Evolutionary conservation across 1,140 invertebrate genomes (phyloP).

Genomic region (Bombus difficillimus): DNA sequence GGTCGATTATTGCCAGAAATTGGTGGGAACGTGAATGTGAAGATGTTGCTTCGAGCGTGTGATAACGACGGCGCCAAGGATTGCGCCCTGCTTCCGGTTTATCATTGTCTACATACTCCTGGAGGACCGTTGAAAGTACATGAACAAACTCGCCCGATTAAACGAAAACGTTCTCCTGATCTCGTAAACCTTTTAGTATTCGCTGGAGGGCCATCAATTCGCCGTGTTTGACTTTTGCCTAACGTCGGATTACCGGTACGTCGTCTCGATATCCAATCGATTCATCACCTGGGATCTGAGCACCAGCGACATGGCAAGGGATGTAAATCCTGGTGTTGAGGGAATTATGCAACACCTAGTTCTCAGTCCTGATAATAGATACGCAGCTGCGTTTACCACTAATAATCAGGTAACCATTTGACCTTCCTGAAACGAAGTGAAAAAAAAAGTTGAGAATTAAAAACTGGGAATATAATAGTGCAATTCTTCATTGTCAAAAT

Average conservation of each 20-base stretch:
- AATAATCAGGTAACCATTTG: slow-evolving; percentile 90
- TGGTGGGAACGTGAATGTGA: slow-evolving; percentile 91
- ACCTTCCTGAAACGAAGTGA: neutral
- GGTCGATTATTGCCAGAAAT: slow-evolving; percentile 97
- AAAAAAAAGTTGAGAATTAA: neutral
- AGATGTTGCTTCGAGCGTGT: slow-evolving; percentile 94
- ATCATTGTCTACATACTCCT: slow-evolving; percentile 98
- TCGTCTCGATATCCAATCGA: slow-evolving; percentile 97
- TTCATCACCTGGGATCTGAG: slow-evolving; percentile 99
- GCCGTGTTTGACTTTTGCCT: slow-evolving; percentile 97
- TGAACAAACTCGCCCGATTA: neutral
- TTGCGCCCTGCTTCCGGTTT: slow-evolving; percentile 95
- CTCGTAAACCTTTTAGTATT: slow-evolving; percentile 87
- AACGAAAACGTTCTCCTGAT: neutral
- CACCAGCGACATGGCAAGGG: slow-evolving; percentile 94
- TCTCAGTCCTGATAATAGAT: slow-evolving; percentile 97
- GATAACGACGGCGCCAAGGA: slow-evolving; percentile 93
- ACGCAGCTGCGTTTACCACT: slow-evolving; percentile 97
- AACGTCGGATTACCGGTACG: slow-evolving; percentile 95
- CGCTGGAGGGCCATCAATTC: slow-evolving; percentile 98
- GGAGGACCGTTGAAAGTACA: slow-evolving; percentile 96
- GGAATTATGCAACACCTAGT: slow-evolving; percentile 98
- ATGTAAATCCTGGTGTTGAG: slow-evolving; percentile 95
- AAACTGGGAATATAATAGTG: neutral
- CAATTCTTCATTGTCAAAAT: neutral